Percentiles rank a stretch among this genome's conserved stretches.
These are phyloP conservation scores for Cynaeus angustus DNA, from an alignment of 2,888 invertebrate species.

Conservation along the genomic window DNA sequence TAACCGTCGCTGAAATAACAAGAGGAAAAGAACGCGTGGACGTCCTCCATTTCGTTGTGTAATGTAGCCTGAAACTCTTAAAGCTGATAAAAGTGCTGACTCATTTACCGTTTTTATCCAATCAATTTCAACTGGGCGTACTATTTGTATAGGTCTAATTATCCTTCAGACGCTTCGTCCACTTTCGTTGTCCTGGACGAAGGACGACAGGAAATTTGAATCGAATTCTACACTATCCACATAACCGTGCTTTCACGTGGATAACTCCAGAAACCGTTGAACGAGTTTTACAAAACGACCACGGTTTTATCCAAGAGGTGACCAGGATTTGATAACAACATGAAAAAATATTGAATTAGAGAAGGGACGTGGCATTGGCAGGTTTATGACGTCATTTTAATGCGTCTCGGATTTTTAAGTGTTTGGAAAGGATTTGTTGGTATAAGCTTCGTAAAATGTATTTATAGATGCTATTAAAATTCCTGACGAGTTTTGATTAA, in stretches of 20 bases:
- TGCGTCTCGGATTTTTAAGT: background rate
- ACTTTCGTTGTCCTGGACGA: constrained; percentile 21
- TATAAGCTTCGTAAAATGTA: background rate
- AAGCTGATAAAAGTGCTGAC: constrained; percentile 45
- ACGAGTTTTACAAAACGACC: constrained; percentile 19
- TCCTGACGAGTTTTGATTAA: background rate
- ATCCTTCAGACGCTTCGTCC: constrained; percentile 49
- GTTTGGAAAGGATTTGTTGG: too few species aligned
- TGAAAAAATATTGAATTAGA: too few species aligned
- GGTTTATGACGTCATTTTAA: background rate
- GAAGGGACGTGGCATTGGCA: background rate
- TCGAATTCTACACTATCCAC: constrained; percentile 33
- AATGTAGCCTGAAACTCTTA: constrained; percentile 39
- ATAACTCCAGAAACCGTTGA: constrained; percentile 5
- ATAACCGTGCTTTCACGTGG: constrained; percentile 30
- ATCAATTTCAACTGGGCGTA: constrained; percentile 52
- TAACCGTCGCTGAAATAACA: constrained; percentile 28
- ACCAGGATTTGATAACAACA: too few species aligned
- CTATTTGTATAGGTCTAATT: constrained; percentile 56
- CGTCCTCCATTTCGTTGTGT: constrained; percentile 35
- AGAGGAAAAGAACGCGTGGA: constrained; percentile 25
- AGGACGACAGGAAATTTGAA: constrained; percentile 37
- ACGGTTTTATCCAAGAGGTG: background rate
- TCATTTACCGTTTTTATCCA: constrained; percentile 49
- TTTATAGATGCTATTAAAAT: constrained; percentile 5